Base-by-base conservation (phyloP, 2,888 invertebrate species). In the Tenthredo livida region DNA sequence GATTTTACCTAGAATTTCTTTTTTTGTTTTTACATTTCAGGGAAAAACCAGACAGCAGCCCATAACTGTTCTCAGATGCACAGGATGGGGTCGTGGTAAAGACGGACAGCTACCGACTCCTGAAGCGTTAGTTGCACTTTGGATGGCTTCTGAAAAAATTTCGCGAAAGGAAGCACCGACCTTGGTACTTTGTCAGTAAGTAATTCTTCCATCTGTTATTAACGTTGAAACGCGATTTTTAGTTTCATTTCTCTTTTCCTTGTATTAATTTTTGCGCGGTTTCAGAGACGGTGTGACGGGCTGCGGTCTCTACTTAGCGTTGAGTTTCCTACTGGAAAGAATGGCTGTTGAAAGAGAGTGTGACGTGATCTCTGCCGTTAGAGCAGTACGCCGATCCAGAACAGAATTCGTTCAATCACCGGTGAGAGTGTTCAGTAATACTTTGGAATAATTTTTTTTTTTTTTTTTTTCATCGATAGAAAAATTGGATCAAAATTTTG, bases 291-390 rank as follows among this genome's bases (percentile, higher is more conserved):
- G 95, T 7, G 93, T 93, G 10, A 93, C 91, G 15, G 93, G 93
- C 9, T 92, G 93, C 87, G 95, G 94, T 17, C 88, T 94, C 21
- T 95, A 94, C 87, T 88, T 94, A 58, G 94, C 94, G 0, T 86
- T 94, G 85, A 91, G 92, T n/a, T 94, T 94, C 86, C 86, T 94
- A 10, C 91, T 94, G 25, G 94, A 94, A 87, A 93, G 94, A 89
- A 94, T 95, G 89, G 93, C 94, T 85, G 87, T 94, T 10, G 94
- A 95, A 88, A 94, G 94, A 58, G 92, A 93, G 85, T 94, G 94
- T 86, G 94, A 95, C 86, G 94, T 94, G 25, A 94, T 93, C 85
- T 91, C 93, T 85, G 94, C 94, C 5, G 94, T 94, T 10, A 90
- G 94, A 73, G 92, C 90, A 21, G 90, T 95, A n/a, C 90, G 94